A percentile compares a stretch with the other conserved stretches of the same genome.
These are phyloP conservation scores for Marcusenius ussheri DNA, from an alignment of 2,113 vertebrate genomes.

Conservation along the genomic window DNA sequence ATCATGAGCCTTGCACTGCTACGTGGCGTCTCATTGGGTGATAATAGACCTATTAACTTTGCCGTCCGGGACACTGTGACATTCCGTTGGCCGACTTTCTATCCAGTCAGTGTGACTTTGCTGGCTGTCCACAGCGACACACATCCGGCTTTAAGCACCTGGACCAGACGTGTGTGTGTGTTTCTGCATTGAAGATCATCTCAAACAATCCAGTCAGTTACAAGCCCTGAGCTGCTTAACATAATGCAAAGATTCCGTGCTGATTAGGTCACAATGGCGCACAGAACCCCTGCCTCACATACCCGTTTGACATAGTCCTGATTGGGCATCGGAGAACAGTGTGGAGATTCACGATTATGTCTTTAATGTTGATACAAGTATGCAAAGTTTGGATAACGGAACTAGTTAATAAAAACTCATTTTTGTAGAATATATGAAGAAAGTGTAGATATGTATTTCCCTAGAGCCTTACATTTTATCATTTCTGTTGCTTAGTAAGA, in stretches of 20 bases:
- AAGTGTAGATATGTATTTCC: neutral
- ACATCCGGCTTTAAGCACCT: neutral
- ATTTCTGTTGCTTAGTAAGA: neutral
- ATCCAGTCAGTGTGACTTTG: neutral
- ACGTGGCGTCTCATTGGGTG: neutral
- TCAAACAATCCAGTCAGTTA: neutral
- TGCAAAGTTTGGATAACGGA: neutral
- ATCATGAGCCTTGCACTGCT: neutral
- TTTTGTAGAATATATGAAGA: neutral
- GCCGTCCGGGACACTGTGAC: neutral
- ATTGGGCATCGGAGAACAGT: neutral
- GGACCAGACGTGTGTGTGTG: neutral
- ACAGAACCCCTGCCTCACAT: neutral
- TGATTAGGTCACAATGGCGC: neutral
- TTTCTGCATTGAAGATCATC: neutral
- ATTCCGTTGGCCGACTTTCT: slow-evolving; percentile 11
- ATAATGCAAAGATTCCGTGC: neutral
- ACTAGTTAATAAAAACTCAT: neutral
- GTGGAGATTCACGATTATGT: neutral
- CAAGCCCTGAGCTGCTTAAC: neutral
- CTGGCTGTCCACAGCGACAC: neutral
- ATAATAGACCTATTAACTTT: slow-evolving; percentile 8
- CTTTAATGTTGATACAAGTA: neutral
- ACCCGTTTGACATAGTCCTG: neutral
- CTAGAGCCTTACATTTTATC: neutral